These are phyloP conservation scores for Adrianichthys oophorus DNA, from an alignment of 2,797 vertebrate genomes.

Conservation along the genomic window DNA sequence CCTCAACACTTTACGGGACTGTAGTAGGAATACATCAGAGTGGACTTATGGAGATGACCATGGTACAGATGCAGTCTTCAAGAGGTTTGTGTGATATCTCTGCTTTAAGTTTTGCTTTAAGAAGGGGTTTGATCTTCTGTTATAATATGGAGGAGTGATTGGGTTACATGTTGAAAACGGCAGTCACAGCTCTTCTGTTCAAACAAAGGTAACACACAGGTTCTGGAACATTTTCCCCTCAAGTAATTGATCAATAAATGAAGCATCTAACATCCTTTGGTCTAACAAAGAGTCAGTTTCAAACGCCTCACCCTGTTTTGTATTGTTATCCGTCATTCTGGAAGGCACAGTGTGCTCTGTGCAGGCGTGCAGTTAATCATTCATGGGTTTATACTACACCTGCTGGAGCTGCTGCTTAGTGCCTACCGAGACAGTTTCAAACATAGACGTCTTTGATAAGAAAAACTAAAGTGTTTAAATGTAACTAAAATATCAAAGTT, in stretches of 20 bases:
- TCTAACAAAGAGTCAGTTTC: not conserved
- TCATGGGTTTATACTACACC: slow-evolving; percentile 63
- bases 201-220: not conserved
- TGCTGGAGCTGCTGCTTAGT: slow-evolving; percentile 24
- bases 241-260: not conserved
- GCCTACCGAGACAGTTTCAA: not conserved
- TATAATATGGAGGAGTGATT: not conserved
- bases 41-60: slow-evolving; percentile 68
- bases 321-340: slow-evolving; percentile 21
- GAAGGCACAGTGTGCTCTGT: slow-evolving; percentile 49
- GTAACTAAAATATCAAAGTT: too few species aligned
- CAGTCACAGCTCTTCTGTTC: not conserved
- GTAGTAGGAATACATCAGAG: slow-evolving; percentile 8
- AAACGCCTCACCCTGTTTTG: slow-evolving; percentile 15
- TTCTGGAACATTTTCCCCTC: not conserved
- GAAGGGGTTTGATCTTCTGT: not conserved
- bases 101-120: not conserved
- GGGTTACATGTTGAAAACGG: not conserved
- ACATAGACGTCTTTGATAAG: too few species aligned
- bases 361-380: slow-evolving; percentile 68
- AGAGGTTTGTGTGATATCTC: slow-evolving; percentile 78
- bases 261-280: not conserved
- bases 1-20: slow-evolving; percentile 3
- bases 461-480: too few species aligned
- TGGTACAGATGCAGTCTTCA: slow-evolving; percentile 77